phyloP scores from a whole-genome alignment of 2,113 vertebrate species.

The Channa maculata region DNA sequence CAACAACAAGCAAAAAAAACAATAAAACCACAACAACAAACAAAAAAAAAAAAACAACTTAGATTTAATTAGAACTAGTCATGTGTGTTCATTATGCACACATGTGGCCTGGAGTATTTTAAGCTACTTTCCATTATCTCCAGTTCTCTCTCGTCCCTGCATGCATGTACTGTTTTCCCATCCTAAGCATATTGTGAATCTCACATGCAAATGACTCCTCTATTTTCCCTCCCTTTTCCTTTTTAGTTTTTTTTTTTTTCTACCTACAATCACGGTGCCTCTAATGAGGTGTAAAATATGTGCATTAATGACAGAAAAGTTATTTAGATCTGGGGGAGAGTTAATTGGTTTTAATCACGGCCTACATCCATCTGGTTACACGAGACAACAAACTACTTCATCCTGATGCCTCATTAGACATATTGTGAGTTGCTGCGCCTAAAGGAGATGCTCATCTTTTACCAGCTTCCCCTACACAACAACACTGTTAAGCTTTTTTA shows the following conservation, averaged over 20 bases:
- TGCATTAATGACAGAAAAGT: slow-evolving; percentile 88
- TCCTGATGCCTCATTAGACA: slow-evolving; percentile 89
- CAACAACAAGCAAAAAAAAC: slow-evolving; percentile 51
- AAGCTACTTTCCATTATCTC: slow-evolving; percentile 66
- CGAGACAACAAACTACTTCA: slow-evolving; percentile 92
- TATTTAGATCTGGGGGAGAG: slow-evolving; percentile 91
- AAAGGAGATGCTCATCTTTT: slow-evolving; percentile 82
- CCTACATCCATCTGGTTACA: slow-evolving; percentile 93
- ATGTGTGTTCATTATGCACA: slow-evolving; percentile 79
- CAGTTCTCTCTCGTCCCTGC: slow-evolving; percentile 27
- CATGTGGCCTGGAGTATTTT: slow-evolving; percentile 83
- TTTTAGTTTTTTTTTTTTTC: slow-evolving; percentile 37
- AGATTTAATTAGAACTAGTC: slow-evolving; percentile 84
- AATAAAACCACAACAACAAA: too few relatives aligned
- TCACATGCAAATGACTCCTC: slow-evolving; percentile 85
- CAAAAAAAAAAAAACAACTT: slow-evolving; percentile 49
- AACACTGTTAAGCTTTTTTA: background rate
- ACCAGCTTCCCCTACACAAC: background rate
- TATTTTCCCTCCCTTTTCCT: background rate
- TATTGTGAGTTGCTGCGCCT: slow-evolving; percentile 84
- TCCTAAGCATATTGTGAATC: slow-evolving; percentile 77
- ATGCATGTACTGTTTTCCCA: slow-evolving; percentile 35
- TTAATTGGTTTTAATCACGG: slow-evolving; percentile 96
- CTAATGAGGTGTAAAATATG: slow-evolving; percentile 90
- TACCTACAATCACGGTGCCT: slow-evolving; percentile 80